Percentiles rank a stretch among this genome's conserved stretches.
Evolutionary conservation across 2,797 vertebrate genomes (phyloP).

Genomic region (Pangasius djambal): DNA sequence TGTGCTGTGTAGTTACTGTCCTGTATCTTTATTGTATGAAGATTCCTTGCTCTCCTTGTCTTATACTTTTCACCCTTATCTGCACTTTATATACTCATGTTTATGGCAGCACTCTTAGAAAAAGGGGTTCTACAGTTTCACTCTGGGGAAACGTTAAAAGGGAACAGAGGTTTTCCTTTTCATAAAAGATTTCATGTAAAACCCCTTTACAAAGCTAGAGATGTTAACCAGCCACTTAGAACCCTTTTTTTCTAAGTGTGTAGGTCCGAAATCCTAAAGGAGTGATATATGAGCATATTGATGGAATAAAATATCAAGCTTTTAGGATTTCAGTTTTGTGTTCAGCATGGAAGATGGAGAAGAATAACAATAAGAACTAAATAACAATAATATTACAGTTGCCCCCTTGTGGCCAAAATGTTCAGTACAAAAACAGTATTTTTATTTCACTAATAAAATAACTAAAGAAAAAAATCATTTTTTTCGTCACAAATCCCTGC

Average conservation of each 20-base stretch:
- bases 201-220: not conserved
- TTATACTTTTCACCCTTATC: not conserved
- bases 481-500: not conserved
- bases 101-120: not conserved
- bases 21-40: not conserved
- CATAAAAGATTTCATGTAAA: not conserved
- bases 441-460: not conserved
- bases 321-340: not conserved
- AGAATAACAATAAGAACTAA: not conserved
- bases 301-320: no score
- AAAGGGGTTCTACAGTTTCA: not conserved
- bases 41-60: not conserved
- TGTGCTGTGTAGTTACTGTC: not conserved
- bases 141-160: not conserved
- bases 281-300: not conserved
- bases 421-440: not conserved
- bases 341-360: not conserved
- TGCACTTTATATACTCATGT: not conserved
- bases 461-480: not conserved
- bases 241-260: not conserved
- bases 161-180: not conserved
- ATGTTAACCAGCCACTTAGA: not conserved
- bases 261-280: not conserved
- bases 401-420: constrained; percentile 18
- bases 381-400: not conserved